Conservation (phyloP, 2,113 vertebrate species). For the Hydrochoerus hydrochaeris region DNA sequence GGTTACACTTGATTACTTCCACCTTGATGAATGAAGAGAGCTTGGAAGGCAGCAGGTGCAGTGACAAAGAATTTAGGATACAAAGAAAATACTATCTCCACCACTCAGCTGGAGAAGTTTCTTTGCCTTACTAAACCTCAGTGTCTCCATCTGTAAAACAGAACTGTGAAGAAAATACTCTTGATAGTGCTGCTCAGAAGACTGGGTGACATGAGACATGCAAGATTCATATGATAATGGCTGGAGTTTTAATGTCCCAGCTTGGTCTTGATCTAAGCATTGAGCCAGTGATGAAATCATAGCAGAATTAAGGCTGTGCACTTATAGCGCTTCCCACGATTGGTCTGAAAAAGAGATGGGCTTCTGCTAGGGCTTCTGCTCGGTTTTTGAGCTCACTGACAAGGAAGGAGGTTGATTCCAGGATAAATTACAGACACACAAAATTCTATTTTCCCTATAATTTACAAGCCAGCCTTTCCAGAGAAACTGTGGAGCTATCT, state of each 20-base stretch:
- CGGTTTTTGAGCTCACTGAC: neutral
- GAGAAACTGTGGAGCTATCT: constrained; percentile 47
- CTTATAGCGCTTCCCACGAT: neutral
- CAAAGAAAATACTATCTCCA: too few species aligned
- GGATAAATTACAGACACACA: neutral
- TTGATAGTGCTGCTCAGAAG: accelerated
- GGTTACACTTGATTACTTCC: accelerated
- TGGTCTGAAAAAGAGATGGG: neutral
- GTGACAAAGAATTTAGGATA: neutral
- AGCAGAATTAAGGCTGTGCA: neutral
- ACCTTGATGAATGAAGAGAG: accelerated
- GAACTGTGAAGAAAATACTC: too few species aligned
- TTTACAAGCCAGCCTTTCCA: constrained; percentile 48
- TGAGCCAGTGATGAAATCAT: neutral
- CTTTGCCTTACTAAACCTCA: neutral
- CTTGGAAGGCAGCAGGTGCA: too few species aligned
- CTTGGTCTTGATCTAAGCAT: neutral
- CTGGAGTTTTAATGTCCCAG: neutral
- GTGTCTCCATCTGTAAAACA: neutral
- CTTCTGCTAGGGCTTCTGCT: neutral
- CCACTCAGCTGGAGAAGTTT: too few species aligned
- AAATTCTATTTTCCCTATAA: constrained; percentile 43
- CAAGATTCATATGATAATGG: accelerated
- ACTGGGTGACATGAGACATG: accelerated
- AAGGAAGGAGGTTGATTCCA: neutral